Percentiles rank a stretch among this genome's conserved stretches.
Conservation (phyloP, 2,888 invertebrate genomes). For the Drosophila lutescens region DNA sequence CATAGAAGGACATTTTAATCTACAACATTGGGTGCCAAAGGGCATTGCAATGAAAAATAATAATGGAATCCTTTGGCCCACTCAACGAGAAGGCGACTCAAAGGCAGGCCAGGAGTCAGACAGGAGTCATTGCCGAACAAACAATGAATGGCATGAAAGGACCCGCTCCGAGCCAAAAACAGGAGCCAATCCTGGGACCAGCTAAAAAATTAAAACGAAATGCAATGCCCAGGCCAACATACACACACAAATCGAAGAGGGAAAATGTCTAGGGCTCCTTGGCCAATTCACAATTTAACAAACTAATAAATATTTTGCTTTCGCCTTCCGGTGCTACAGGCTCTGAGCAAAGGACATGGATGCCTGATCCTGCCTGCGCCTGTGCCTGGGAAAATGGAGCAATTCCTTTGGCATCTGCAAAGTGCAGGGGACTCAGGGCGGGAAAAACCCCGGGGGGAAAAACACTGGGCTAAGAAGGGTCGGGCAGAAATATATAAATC, state of each 20-base stretch:
- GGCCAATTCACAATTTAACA: slow-evolving; percentile 83
- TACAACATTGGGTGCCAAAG: slow-evolving; percentile 61
- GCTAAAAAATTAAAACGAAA: slow-evolving; percentile 52
- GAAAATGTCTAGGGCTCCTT: slow-evolving; percentile 47
- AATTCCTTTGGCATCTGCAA: slow-evolving; percentile 64
- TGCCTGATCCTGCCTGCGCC: slow-evolving; percentile 4
- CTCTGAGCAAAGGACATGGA: slow-evolving; percentile 32
- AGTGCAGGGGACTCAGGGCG: slow-evolving; percentile 1
- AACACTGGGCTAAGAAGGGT: not conserved
- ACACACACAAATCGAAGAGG: slow-evolving; percentile 35
- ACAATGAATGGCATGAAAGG: slow-evolving; percentile 46
- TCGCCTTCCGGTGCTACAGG: slow-evolving; percentile 72
- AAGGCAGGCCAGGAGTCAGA: slow-evolving; percentile 40
- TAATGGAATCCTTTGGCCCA: slow-evolving; percentile 63
- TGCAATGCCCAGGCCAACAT: slow-evolving; percentile 22
- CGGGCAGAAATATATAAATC: slow-evolving; percentile 81
- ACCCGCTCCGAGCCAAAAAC: slow-evolving; percentile 22
- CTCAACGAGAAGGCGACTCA: slow-evolving; percentile 16
- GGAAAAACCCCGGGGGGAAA: slow-evolving; percentile 2
- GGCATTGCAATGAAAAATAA: slow-evolving; percentile 73
- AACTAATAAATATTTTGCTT: slow-evolving; percentile 82
- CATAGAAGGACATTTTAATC: slow-evolving; percentile 38
- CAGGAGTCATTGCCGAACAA: slow-evolving; percentile 72
- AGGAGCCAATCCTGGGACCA: slow-evolving; percentile 39
- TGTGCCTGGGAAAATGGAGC: slow-evolving; percentile 75